phyloP scores from a whole-genome alignment of 2,797 vertebrate species.

The Spinus olivaceus region DNA sequence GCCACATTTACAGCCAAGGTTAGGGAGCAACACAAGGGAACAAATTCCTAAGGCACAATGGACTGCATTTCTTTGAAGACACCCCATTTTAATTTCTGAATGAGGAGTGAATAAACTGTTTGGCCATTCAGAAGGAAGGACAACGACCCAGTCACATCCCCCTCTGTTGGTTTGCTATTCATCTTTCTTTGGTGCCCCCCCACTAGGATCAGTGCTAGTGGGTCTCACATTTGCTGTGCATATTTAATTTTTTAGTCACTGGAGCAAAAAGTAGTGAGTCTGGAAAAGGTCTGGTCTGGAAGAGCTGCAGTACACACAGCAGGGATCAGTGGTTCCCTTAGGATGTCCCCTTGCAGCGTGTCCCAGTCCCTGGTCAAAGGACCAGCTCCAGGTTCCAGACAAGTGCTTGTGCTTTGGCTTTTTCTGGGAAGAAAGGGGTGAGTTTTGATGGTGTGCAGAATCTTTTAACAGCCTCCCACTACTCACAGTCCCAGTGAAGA shows the following conservation, averaged over 20 bases:
- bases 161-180: not conserved
- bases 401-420: not conserved
- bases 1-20: not conserved
- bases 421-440: not conserved
- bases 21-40: not conserved
- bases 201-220: too few relatives aligned
- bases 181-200: not conserved
- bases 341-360: fast-evolving
- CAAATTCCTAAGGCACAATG: not conserved
- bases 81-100: not conserved
- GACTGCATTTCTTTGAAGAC: not conserved
- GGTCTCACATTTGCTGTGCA: not conserved
- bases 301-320: not conserved
- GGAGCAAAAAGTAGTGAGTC: not conserved
- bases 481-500: not conserved
- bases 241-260: not conserved
- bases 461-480: not conserved
- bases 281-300: not conserved
- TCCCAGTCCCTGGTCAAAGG: not conserved
- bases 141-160: not conserved
- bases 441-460: not conserved
- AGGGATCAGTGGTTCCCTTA: not conserved
- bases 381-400: not conserved
- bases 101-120: not conserved
- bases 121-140: not conserved